Base-by-base conservation (phyloP, 2,888 invertebrate genomes). In the Galeruca laticollis region DNA sequence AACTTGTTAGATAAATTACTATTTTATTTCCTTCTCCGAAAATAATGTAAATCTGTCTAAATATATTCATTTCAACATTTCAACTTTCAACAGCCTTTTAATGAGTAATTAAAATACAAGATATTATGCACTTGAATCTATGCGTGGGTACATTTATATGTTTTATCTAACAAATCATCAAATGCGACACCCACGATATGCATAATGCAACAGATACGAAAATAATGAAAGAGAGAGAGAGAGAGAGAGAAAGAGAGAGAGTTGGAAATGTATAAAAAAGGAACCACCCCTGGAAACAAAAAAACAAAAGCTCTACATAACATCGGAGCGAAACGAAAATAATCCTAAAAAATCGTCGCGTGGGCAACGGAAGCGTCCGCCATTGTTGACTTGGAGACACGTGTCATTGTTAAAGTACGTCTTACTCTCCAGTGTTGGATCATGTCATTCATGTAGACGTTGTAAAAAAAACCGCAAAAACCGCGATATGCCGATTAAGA, bases 121-220 rank as follows among this genome's bases (percentile, higher is more conserved):
- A 13, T 2, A 40, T 40, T 40, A 13, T n/a, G 40, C 40, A 40
- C 40, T 40, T 40, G 40, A 40, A 9, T 13, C 40, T 13, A 4
- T 40, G 40, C 40, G 40, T 40, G 40, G 40, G 40, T 13, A 40
- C 40, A 40, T 40, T n/a, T 40, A 40, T n/a, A 5, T 26, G 26
- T 26, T 26, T n/a, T 40, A 40, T 40, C 40, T 40, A 40, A 40
- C 40, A 40, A n/a, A 40, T 40, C 13, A 40, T 40, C 40, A 40
- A 40, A 40, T 40, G n/a, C 5, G 40, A n/a, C n/a, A 40, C n/a
- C 40, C 40, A 40, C 26, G 26, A 6, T 26, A 26, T 40, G 40
- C 40, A 40, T 40, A 40, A 40, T 40, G 40, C 40, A 40, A 40
- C 40, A 40, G 40, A 40, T 40, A 40, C n/a, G n/a, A n/a, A n/a